Base-by-base conservation (phyloP, 2,113 vertebrate genomes). In the Cnemophilus loriae region DNA sequence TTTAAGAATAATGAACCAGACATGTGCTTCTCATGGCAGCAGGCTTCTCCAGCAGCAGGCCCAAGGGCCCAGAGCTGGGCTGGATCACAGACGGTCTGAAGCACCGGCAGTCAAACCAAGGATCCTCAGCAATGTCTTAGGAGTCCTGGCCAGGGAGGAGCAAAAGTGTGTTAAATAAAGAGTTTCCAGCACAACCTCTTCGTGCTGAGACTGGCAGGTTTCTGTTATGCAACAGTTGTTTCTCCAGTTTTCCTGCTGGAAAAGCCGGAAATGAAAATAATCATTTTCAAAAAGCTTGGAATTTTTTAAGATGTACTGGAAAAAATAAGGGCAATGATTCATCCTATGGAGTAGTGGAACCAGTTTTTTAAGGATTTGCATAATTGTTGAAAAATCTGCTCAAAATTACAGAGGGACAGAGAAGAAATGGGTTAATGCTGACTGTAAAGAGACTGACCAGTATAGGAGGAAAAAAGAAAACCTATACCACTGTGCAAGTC, bases 41-140 rank as follows among this genome's bases (percentile, higher is more conserved):
- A 44, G 13, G 24, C 4, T 65, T 74, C 37, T 60, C 52, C 21
- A 74, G 26, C 30, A 61, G 8, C 27, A 63, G 7, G 33, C 28
- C 7, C 23, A 30, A 63, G 11, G 28, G 2, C 13, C 12, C 19
- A 35, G 53, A 47, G 3, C 14, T 56, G 50, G 41, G 8, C 23
- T 56, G 37, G 18, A 52, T 24, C 35, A 44, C 53, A 64, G 33
- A 8, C 55, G 23, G 8, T 28, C 44, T 55, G 23, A 18, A 52
- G 27, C 23, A 64, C 3, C 4, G 17, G 18, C 4, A 1, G 11
- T 15, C 17, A 73, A 44, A 65, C 1, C 0, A 2, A 64, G 4
- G 12, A 10, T 7, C 10, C 13, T 60, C n/a, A 27, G 13, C 17
- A 18, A 26, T 30, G 8, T 27, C 30, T 73, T 67, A 11, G 23